Conservation (phyloP, 2,888 invertebrate species). For the Chymomyza amoena region DNA sequence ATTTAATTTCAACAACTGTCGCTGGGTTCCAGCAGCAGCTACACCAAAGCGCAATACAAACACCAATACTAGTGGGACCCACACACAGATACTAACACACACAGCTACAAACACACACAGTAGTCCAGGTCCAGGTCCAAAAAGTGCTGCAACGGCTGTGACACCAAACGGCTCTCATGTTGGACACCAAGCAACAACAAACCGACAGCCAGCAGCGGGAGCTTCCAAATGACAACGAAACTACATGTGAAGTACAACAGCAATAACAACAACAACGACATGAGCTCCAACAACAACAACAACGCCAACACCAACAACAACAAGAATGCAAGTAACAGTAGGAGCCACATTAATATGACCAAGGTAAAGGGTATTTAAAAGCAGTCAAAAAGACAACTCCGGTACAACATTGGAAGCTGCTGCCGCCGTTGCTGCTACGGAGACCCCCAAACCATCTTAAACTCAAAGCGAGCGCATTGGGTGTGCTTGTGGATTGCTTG, state of each 20-base stretch:
- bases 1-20: slow-evolving; percentile 77
- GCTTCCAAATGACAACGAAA: slow-evolving; percentile 35
- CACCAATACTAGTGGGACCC: slow-evolving; percentile 25
- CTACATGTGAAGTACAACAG: slow-evolving; percentile 19
- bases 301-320: slow-evolving; percentile 25
- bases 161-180: slow-evolving; percentile 71
- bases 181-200: slow-evolving; percentile 72
- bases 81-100: background rate
- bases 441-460: background rate
- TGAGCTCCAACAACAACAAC: slow-evolving; percentile 21
- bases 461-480: background rate
- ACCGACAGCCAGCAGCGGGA: slow-evolving; percentile 25
- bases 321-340: slow-evolving; percentile 53
- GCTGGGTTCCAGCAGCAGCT: slow-evolving; percentile 31
- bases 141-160: slow-evolving; percentile 43
- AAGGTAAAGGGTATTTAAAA: slow-evolving; percentile 71
- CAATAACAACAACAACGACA: slow-evolving; percentile 29
- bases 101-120: background rate
- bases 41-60: slow-evolving; percentile 60
- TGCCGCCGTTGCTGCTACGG: too few species aligned
- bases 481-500: background rate
- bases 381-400: slow-evolving; percentile 44
- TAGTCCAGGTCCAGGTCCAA: slow-evolving; percentile 21
- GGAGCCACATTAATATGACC: slow-evolving; percentile 73
- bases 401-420: background rate